These are phyloP conservation scores for Lottia gigantea DNA, from an alignment of 2,888 invertebrate species.

Conservation along the genomic window DNA sequence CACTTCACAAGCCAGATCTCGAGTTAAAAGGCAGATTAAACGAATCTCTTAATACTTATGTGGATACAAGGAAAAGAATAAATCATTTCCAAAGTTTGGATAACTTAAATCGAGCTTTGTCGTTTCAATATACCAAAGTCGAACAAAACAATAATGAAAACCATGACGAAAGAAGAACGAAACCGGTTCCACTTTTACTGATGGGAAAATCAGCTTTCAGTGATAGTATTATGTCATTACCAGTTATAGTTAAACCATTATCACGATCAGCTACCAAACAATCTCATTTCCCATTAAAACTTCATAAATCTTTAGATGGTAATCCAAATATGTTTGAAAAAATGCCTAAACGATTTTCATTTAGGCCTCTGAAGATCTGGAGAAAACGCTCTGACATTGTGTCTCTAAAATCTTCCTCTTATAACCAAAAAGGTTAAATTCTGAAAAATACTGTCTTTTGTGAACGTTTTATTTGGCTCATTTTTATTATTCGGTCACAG, in stretches of 20 bases:
- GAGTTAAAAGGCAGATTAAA: slow-evolving; percentile 39
- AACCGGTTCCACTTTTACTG: not conserved
- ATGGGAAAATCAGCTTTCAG: slow-evolving; percentile 1
- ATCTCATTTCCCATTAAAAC: not conserved
- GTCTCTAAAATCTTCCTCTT: not conserved
- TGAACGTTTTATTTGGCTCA: too few species aligned
- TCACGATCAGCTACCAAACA: not conserved
- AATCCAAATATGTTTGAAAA: not conserved
- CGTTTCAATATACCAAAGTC: not conserved
- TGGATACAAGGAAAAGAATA: slow-evolving; percentile 42
- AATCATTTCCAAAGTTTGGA: slow-evolving; percentile 21
- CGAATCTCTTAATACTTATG: slow-evolving; percentile 47
- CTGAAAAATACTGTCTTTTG: too few species aligned
- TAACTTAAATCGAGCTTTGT: slow-evolving; percentile 17
- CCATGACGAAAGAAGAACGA: too few species aligned
- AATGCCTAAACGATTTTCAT: not conserved
- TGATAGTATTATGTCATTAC: not conserved
- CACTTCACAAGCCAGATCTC: slow-evolving; percentile 32
- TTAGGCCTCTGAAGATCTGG: not conserved
- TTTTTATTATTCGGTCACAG: too few species aligned
- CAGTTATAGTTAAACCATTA: not conserved
- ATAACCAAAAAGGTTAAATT: too few species aligned
- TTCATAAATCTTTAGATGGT: not conserved
- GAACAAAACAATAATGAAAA: too few species aligned
- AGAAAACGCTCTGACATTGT: not conserved